These are phyloP conservation scores for Microplitis mediator DNA, from an alignment of 1,140 invertebrate species.

Conservation along the genomic window DNA sequence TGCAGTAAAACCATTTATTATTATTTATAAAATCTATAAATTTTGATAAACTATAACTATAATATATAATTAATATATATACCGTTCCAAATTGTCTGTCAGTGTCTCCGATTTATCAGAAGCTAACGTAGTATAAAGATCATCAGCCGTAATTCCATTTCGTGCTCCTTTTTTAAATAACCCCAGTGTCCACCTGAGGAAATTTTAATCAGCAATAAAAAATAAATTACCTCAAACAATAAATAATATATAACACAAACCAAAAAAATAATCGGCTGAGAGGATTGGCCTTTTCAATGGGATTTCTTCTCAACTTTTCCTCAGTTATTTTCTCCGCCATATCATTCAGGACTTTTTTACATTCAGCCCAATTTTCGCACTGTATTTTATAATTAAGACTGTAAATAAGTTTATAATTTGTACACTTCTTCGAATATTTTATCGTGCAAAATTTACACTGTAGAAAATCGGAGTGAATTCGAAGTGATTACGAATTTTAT, in stretches of 20 bases:
- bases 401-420: too few relatives aligned
- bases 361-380: background rate
- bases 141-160: constrained; percentile 61
- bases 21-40: background rate
- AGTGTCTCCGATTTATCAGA: constrained; percentile 61
- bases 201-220: background rate
- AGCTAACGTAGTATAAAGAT: constrained; percentile 64
- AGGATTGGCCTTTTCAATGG: constrained; percentile 19
- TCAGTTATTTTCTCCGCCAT: background rate
- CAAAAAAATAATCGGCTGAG: constrained; percentile 31
- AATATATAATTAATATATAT: constrained; percentile 13
- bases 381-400: too few relatives aligned
- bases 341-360: background rate
- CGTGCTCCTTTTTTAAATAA: constrained; percentile 63
- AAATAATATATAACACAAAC: constrained; percentile 8
- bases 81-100: constrained; percentile 64
- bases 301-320: constrained; percentile 5
- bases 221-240: background rate
- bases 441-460: too few relatives aligned
- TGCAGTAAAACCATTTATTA: background rate
- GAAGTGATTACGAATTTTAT: too few relatives aligned
- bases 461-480: too few relatives aligned
- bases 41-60: background rate
- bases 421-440: too few relatives aligned
- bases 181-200: constrained; percentile 60